Base-by-base conservation (phyloP, 35 echinoderm and acorn worm genomes). In the Stichopus chloronotus region DNA sequence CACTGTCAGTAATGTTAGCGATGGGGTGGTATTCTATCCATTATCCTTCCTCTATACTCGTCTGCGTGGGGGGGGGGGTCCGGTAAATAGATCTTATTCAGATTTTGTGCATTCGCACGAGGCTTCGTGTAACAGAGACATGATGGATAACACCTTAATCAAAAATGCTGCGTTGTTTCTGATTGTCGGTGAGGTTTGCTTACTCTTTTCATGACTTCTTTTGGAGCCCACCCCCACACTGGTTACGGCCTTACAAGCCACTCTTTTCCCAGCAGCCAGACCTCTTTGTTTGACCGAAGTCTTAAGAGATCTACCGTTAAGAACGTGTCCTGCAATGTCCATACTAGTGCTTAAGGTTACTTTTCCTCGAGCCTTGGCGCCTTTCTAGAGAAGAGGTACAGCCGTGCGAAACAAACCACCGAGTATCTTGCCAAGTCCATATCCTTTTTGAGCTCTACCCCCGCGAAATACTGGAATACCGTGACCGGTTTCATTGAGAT, bases 31-130 rank as follows among this genome's bases (percentile, higher is more conserved):
- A 92, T 43, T 72, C 69, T 6, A 92, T 77, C 23, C 79, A 92
- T 58, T 91, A 63, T 57, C 94, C 94, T 60, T 92, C 76, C 5
- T 86, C 90, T 20, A 95, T 92, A 92, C 94, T 95, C 4, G 91
- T 95, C 56, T 95, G 90, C 6, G 94, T 95, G 4, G 58, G 94
- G 53, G 91, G 94, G 92, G 4, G 94, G 81, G 90, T 19, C 76
- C 54, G 19, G 65, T 53, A 87, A 95, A 92, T 58, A 95, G 56
- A 86, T 95, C 94, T 14, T 92, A 68, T 63, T 95, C 90, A 53
- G 94, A 95, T 21, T 95, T 84, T 57, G 81, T 57, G 81, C 81
- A 84, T 84, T 84, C 81, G 81, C 81, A 55, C 25, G 81, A 84
- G 81, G 30, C 43, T 84, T 84, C 81, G 55, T 84, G 81, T 84